Conservation (phyloP, 2,797 vertebrate genomes). For the Pipistrellus kuhlii region DNA sequence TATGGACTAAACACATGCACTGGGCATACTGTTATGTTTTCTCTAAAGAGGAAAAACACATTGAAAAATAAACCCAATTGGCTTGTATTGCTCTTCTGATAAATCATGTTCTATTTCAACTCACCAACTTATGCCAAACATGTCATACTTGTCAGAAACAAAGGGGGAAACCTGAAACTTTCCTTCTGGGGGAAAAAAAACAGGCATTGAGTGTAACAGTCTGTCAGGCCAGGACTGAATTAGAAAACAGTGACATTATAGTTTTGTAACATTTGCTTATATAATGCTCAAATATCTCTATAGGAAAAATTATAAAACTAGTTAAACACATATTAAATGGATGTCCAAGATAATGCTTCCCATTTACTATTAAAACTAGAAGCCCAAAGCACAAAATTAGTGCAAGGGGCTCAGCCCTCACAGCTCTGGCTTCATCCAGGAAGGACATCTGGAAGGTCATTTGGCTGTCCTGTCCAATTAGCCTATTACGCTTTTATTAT, state of each 20-base stretch:
- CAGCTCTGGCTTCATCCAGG: too few relatives aligned
- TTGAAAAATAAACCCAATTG: constrained; percentile 44
- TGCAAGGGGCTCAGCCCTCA: too few relatives aligned
- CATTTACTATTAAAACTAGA: constrained; percentile 21
- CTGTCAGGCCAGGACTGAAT: not conserved
- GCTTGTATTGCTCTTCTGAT: not conserved
- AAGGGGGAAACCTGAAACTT: not conserved
- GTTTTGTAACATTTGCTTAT: constrained; percentile 24
- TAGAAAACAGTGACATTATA: constrained; percentile 1
- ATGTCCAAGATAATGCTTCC: constrained; percentile 3
- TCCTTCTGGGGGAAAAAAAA: not conserved
- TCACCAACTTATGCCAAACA: not conserved
- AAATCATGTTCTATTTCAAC: constrained; percentile 52
- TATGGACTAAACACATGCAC: not conserved
- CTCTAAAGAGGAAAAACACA: constrained; percentile 4
- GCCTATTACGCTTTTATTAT: too few relatives aligned
- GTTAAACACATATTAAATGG: not conserved
- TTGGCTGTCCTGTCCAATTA: too few relatives aligned
- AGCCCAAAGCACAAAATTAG: too few relatives aligned
- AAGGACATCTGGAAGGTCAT: too few relatives aligned
- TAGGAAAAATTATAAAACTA: constrained; percentile 22
- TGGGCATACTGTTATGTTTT: not conserved
- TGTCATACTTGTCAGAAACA: constrained; percentile 33
- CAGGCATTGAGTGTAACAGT: not conserved
- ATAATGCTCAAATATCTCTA: not conserved